Percentiles rank a stretch among this genome's conserved stretches.
These are phyloP conservation scores for Gymnobelideus leadbeateri DNA, from an alignment of 2,113 vertebrate genomes.

Conservation along the genomic window DNA sequence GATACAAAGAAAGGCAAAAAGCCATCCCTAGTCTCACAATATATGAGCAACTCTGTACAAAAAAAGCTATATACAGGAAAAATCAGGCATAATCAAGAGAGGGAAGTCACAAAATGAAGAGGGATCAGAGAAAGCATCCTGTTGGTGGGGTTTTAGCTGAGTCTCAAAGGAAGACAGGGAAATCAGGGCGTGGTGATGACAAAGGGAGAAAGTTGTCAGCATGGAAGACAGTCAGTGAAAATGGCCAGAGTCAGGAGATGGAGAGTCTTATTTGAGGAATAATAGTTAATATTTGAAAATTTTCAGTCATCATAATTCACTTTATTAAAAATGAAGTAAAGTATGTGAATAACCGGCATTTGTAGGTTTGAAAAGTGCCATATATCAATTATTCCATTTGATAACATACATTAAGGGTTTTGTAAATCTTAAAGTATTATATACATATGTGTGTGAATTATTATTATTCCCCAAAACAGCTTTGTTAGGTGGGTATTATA, in stretches of 20 bases:
- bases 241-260: not conserved
- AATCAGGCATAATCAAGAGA: not conserved
- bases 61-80: not conserved
- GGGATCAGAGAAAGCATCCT: not conserved
- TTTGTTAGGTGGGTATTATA: not conserved
- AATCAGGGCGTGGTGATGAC: not conserved
- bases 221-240: not conserved
- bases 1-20: not conserved
- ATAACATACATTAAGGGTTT: not conserved
- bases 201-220: not conserved
- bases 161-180: not conserved
- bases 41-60: not conserved
- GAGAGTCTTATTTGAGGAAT: not conserved
- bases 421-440: not conserved
- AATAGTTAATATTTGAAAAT: not conserved
- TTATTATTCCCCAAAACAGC: not conserved
- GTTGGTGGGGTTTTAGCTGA: not conserved
- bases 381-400: not conserved
- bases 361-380: not conserved
- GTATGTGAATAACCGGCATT: no score
- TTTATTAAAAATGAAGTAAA: not conserved
- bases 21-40: not conserved
- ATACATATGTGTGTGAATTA: not conserved
- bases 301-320: not conserved
- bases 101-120: not conserved